Conservation (phyloP, 2,797 vertebrate genomes). For the Hozukius guyotensis region DNA sequence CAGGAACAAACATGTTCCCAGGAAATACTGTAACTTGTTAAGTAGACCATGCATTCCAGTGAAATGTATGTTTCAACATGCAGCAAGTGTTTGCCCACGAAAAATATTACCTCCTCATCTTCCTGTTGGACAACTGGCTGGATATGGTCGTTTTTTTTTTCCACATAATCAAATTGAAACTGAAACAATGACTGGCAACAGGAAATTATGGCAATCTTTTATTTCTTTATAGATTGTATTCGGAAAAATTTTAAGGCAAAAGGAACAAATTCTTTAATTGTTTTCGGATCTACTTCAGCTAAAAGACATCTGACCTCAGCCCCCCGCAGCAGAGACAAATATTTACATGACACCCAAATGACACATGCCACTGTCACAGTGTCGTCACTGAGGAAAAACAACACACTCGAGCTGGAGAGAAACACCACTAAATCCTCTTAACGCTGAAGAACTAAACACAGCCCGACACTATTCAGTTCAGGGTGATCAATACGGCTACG, state of each 20-base stretch:
- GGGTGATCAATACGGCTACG: conserved; percentile 24
- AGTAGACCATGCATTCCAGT: conserved; percentile 57
- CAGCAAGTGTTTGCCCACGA: conserved; percentile 41
- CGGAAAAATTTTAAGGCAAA: background rate
- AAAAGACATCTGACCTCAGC: background rate
- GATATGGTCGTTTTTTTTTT: background rate
- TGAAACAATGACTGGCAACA: background rate
- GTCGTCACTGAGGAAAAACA: conserved; percentile 25
- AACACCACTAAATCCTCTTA: conserved; percentile 30
- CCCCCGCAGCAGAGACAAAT: conserved; percentile 3
- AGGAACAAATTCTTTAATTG: background rate
- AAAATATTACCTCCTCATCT: conserved; percentile 40
- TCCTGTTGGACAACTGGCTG: background rate
- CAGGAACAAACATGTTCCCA: conserved; percentile 35
- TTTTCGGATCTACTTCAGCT: background rate
- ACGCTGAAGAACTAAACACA: background rate
- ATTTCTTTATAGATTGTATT: background rate
- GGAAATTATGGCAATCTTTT: background rate
- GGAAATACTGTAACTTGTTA: conserved; percentile 33
- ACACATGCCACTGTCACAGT: conserved; percentile 45
- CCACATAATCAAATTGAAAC: background rate
- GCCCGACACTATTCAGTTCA: background rate
- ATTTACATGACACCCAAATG: conserved; percentile 53
- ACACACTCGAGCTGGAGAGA: background rate
- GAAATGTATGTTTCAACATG: conserved; percentile 77